A percentile compares a stretch with the other conserved stretches of the same genome.
phyloP scores from a whole-genome alignment of 2,888 invertebrate genomes.

The Campaea margaritaria region DNA sequence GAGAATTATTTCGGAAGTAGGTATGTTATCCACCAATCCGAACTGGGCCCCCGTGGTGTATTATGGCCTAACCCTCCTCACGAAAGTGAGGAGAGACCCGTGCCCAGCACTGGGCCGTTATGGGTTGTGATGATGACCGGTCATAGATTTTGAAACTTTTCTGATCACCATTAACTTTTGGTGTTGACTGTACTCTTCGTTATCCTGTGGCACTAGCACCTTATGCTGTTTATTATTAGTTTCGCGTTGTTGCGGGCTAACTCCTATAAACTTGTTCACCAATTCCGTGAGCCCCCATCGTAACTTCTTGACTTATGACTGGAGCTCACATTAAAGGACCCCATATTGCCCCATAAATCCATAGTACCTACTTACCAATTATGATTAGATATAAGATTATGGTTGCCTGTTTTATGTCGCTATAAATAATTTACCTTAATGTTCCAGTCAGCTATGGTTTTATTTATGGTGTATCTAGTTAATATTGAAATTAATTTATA shows the following conservation, averaged over 20 bases:
- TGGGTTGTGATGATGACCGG: too few relatives aligned
- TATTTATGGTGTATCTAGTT: slow-evolving; percentile 16
- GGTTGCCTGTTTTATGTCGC: slow-evolving; percentile 35
- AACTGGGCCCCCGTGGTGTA: too few relatives aligned
- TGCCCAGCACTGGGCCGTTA: too few relatives aligned
- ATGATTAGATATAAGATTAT: slow-evolving; percentile 45
- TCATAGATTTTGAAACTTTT: too few relatives aligned
- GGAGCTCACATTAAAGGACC: slow-evolving; percentile 45
- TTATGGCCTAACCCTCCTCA: too few relatives aligned
- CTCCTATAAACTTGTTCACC: slow-evolving; percentile 43
- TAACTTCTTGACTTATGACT: slow-evolving; percentile 51
- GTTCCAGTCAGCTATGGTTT: slow-evolving; percentile 25
- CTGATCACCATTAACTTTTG: too few relatives aligned
- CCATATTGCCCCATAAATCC: slow-evolving; percentile 46
- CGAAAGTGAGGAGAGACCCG: too few relatives aligned
- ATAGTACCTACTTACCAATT: slow-evolving; percentile 44
- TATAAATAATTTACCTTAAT: slow-evolving; percentile 37
- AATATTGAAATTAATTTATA: not conserved
- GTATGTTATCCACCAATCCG: too few relatives aligned
- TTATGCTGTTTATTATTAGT: slow-evolving; percentile 23
- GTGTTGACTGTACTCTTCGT: not conserved
- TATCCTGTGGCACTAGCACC: slow-evolving; percentile 6
- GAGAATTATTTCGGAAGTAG: too few relatives aligned
- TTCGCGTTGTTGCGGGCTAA: slow-evolving; percentile 32
- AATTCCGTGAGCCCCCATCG: slow-evolving; percentile 46